Evolutionary conservation across 2,113 vertebrate genomes (phyloP).

Genomic region (Upupa epops): DNA sequence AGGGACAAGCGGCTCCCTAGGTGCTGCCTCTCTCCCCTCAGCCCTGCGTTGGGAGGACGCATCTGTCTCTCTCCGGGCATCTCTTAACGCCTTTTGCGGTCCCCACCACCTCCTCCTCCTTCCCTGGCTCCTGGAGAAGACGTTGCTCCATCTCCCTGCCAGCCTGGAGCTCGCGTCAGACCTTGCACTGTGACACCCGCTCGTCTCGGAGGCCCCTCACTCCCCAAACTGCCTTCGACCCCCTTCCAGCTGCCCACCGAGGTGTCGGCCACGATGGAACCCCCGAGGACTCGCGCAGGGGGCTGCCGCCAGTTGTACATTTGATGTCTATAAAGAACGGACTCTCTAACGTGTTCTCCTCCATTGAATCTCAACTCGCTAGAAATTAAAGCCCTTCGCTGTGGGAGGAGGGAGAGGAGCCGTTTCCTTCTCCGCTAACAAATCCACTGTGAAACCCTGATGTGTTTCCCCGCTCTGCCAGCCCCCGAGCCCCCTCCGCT

Average conservation of each 20-base stretch:
- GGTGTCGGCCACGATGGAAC: not conserved
- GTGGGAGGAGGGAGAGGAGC: slow-evolving; percentile 37
- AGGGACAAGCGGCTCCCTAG: not conserved
- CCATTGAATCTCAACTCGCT: slow-evolving; percentile 28
- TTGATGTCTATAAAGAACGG: slow-evolving; percentile 62
- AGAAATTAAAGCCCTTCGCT: slow-evolving; percentile 44
- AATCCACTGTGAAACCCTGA: slow-evolving; percentile 57
- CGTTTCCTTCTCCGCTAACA: slow-evolving; percentile 25
- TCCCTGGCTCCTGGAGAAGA: not conserved
- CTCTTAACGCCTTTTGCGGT: rapidly evolving
- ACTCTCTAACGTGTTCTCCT: slow-evolving; percentile 32
- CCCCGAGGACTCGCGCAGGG: not conserved
- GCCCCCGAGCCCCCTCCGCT: not conserved
- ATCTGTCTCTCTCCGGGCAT: not conserved
- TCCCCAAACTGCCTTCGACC: not conserved
- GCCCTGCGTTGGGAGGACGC: not conserved
- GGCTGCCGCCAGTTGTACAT: slow-evolving; percentile 44
- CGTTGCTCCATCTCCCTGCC: not conserved
- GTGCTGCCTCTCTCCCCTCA: not conserved
- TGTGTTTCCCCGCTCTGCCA: slow-evolving; percentile 4
- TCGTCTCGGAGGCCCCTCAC: not conserved
- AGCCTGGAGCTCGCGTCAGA: not conserved
- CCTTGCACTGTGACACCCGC: slow-evolving; percentile 15
- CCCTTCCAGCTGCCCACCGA: not conserved
- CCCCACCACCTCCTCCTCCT: not conserved